Evolutionary conservation across 2,113 vertebrate genomes (phyloP).

Genomic region (Solea senegalensis): DNA sequence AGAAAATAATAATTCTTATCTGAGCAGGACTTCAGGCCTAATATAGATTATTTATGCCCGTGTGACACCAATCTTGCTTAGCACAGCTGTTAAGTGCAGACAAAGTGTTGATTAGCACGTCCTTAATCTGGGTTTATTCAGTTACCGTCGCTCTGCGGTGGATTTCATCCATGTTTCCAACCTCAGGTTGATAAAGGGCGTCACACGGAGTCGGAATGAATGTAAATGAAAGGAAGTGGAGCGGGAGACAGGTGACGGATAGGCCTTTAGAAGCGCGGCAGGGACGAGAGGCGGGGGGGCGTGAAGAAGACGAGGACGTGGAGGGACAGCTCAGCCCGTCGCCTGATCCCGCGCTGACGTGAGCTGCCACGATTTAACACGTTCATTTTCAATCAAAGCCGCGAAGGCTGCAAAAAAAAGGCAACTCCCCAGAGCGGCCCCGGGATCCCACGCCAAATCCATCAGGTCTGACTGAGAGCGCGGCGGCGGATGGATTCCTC

Average conservation of each 20-base stretch:
- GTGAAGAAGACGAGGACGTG: not conserved
- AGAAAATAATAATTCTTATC: not conserved
- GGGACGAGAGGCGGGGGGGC: not conserved
- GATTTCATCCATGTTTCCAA: not conserved
- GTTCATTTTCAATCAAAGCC: slow-evolving; percentile 43
- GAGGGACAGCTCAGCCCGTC: slow-evolving; percentile 13
- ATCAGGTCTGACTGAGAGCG: slow-evolving; percentile 38
- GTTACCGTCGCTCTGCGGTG: slow-evolving; percentile 2
- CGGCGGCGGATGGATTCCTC: slow-evolving; percentile 10
- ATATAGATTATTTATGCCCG: not conserved
- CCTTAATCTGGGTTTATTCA: slow-evolving; percentile 10
- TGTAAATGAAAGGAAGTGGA: slow-evolving; percentile 1
- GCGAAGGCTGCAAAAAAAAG: slow-evolving; percentile 23
- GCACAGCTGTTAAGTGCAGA: not conserved
- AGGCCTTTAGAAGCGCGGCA: not conserved
- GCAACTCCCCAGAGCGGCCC: slow-evolving; percentile 26
- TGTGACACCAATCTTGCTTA: not conserved
- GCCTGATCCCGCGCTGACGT: slow-evolving; percentile 3
- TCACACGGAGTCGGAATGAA: not conserved
- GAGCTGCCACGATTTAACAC: slow-evolving; percentile 40
- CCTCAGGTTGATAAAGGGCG: slow-evolving; percentile 8
- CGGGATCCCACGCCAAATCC: slow-evolving; percentile 27
- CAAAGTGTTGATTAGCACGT: not conserved
- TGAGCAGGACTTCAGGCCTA: not conserved
- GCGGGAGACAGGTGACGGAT: slow-evolving; percentile 4